phyloP scores from a whole-genome alignment of 2,113 vertebrate species.

The Hippocampus comes region DNA sequence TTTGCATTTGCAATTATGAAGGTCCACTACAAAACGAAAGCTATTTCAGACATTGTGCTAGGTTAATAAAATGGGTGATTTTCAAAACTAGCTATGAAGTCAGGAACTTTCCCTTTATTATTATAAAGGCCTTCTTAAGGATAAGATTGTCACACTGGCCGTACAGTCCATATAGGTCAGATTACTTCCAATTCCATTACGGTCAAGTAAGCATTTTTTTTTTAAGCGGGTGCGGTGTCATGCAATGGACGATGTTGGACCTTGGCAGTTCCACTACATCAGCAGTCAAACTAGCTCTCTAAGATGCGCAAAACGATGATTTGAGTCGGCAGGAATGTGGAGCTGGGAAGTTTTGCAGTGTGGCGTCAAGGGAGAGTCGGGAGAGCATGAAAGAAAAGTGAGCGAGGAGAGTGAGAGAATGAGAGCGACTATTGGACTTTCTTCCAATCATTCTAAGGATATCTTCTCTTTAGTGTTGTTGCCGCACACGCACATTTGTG shows the following conservation, averaged over 20 bases:
- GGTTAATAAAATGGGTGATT: neutral
- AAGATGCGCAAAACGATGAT: neutral
- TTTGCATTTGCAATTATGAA: conserved; percentile 17
- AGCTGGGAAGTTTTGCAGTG: conserved; percentile 43
- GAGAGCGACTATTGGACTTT: neutral
- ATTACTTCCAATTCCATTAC: no score
- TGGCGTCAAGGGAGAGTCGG: conserved; percentile 36
- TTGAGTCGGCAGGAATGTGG: conserved; percentile 18
- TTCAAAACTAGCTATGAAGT: no score
- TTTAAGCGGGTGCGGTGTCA: neutral
- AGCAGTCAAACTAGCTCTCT: conserved; percentile 14
- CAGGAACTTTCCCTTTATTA: no score
- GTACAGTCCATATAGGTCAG: no score
- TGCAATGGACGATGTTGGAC: neutral
- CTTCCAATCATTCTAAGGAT: conserved; percentile 30
- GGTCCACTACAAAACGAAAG: neutral
- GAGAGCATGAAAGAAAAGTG: conserved; percentile 65
- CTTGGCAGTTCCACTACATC: conserved; percentile 11
- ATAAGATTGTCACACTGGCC: no score
- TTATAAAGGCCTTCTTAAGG: no score
- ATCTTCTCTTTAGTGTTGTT: conserved; percentile 24
- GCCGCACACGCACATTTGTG: conserved; percentile 14
- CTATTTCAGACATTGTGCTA: neutral
- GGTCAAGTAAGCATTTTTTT: neutral
- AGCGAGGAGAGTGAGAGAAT: conserved; percentile 18